Base-by-base conservation (phyloP, 2,888 invertebrate species). In the Diarsia mendica region DNA sequence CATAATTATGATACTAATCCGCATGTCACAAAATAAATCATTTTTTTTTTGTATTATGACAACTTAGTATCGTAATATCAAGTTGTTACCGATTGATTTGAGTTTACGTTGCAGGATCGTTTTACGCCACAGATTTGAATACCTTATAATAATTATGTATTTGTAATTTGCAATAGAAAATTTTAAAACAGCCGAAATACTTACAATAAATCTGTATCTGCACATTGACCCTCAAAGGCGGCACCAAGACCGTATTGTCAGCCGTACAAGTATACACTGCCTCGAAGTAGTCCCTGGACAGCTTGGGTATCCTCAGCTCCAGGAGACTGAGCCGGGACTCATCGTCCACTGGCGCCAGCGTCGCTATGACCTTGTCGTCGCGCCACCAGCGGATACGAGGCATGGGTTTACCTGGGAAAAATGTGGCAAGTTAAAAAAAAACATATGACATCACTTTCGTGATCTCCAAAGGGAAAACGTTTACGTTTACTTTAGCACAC, bases 201-300 rank as follows among this genome's bases (percentile, higher is more conserved):
- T 96, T 83, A 96, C 96, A 96, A 92, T 97, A 97, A 93, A 98
- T 97, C 89, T 98, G 97, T 84, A 98, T 97, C 87, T 97, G 97
- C 75, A 98, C 97, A 77, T 97, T 97, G 74, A 97, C 97, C 53
- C 97, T 96, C 80, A 97, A 93, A 0, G 98, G 98, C 9, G 97
- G 97, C 46, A 97, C 97, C 80, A 98, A 94, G 67, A 97, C 97
- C 65, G 98, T 98, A 91, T 98, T 98, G 89, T 97, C 97, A 10
- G 98, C 98, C 85, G 98, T 97, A 90, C 98, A 98, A 20, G 97
- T 97, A 92, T 97, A 98, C 8, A 97, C 97, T 4, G 97, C 97
- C 85, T 97, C 97, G 70, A 97, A 97, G 91, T 97, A 97, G n/a
- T 97, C 96, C 80, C 98, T 94, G n/a, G 97, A 96, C 61, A 96